phyloP scores from a whole-genome alignment of 2,113 vertebrate species.

The Zosterops hypoxanthus region DNA sequence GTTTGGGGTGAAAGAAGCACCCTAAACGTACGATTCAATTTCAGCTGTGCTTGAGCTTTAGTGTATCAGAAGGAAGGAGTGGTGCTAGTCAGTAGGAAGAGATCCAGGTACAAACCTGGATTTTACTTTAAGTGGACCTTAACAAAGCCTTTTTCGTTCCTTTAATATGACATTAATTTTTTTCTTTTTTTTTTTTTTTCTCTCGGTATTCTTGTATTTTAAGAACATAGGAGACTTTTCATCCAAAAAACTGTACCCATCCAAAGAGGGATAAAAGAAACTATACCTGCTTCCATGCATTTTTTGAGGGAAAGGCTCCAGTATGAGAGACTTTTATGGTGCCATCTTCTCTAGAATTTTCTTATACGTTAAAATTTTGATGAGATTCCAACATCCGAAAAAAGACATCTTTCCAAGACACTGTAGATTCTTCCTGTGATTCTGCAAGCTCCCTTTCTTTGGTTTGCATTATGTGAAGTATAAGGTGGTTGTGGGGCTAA shows the following conservation, averaged over 20 bases:
- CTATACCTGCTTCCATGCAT: neutral
- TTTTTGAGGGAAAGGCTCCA: neutral
- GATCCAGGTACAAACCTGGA: neutral
- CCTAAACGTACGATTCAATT: accelerated
- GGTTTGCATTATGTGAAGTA: neutral
- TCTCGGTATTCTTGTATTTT: neutral
- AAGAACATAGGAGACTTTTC: neutral
- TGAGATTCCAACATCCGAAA: neutral
- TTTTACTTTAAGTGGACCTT: neutral
- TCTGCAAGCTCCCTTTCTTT: neutral
- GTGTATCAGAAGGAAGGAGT: neutral
- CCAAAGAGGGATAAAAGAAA: neutral
- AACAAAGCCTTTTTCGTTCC: neutral
- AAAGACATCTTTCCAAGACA: neutral
- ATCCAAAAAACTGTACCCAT: neutral
- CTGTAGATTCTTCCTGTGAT: neutral
- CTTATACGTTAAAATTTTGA: neutral
- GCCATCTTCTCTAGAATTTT: neutral
- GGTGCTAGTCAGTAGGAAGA: neutral
- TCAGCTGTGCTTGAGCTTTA: neutral
- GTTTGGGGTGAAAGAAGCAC: neutral
- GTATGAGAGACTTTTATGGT: neutral
- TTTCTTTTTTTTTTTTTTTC: neutral
- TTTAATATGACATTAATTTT: neutral
- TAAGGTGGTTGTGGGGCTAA: neutral